Base-by-base conservation (phyloP, 1,140 invertebrate genomes). In the Chrysomallon squamiferum region DNA sequence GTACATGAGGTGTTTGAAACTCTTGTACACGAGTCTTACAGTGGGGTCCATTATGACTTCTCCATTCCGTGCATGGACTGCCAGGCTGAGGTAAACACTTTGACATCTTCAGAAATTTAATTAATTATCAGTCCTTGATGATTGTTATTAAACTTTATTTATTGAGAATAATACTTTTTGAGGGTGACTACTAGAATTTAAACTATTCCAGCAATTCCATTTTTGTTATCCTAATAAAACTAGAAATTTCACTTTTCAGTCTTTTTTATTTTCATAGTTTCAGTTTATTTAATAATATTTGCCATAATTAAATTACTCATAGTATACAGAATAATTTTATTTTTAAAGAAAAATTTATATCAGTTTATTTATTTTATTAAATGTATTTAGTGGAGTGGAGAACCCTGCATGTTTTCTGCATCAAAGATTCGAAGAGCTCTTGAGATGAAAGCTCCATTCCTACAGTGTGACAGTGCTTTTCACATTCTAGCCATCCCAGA, bases 401-500 rank as follows among this genome's bases (percentile, higher is more conserved):
- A 83, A 18, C 81, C 80, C 0, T 77, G 74, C 65, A 78, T 83
- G 79, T 83, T 84, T 56, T 52, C 78, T 9, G 73, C 75, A 4
- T 77, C 77, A 15, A 78, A 79, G 49, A 71, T 84, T 4, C 68
- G 73, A 43, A 52, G 80, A 65, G 83, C 81, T 9, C 68, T 73
- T 32, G 75, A 82, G 54, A 59, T 82, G 38, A 79, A 79, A 68
- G 79, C 81, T 15, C 76, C 80, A 9, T 85, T 84, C 59, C 49
- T 85, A 9, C 84, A 85, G 70, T 85, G 84, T 76, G 76, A 81
- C 62, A 78, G 75, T 33, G 66, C 74, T 47, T 85, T 85, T 66
- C 84, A 85, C 67, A 77, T 77, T 41, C 60, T 82, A 11, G 79
- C 84, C 11, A 72, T 85, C 25, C 71, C 71, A 63, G 82, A 84